Conservation (phyloP, 1,140 invertebrate genomes). For the Drosophila subpulchrella region DNA sequence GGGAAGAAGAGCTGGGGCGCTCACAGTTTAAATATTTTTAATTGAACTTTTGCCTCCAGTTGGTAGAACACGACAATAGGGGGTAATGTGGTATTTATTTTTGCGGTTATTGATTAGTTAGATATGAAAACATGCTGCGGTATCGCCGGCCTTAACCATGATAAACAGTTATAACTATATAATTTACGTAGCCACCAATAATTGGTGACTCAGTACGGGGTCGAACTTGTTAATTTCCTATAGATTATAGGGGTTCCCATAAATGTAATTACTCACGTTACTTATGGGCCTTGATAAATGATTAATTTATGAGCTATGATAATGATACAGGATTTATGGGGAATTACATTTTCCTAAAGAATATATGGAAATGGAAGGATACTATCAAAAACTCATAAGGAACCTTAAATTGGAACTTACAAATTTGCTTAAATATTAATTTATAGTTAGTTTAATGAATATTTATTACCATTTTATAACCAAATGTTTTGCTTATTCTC, state of each 20-base stretch:
- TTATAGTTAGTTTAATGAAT: background rate
- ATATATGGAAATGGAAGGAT: too few species aligned
- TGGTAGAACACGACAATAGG: constrained; percentile 15
- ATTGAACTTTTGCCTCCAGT: constrained; percentile 75
- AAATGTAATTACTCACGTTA: constrained; percentile 11
- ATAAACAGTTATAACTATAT: constrained; percentile 40
- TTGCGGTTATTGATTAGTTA: constrained; percentile 77
- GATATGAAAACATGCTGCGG: constrained; percentile 50
- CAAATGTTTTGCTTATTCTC: constrained; percentile 9
- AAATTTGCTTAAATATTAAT: background rate
- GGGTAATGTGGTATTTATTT: constrained; percentile 29
- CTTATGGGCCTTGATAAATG: background rate
- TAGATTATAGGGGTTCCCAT: constrained; percentile 16
- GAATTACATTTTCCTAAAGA: too few species aligned
- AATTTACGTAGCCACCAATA: constrained; percentile 37
- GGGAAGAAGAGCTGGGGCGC: constrained; percentile 5
- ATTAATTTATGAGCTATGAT: background rate
- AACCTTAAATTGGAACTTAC: too few species aligned
- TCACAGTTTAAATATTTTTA: constrained; percentile 77
- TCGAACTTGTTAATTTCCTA: constrained; percentile 30
- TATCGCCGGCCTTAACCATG: constrained; percentile 4
- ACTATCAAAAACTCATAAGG: too few species aligned
- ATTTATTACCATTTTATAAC: constrained; percentile 4
- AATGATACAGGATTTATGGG: too few species aligned
- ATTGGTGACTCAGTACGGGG: constrained; percentile 16